A percentile compares a stretch with the other conserved stretches of the same genome.
Conservation (phyloP, 2,888 invertebrate species). For the Cecidostiba fungosa region DNA sequence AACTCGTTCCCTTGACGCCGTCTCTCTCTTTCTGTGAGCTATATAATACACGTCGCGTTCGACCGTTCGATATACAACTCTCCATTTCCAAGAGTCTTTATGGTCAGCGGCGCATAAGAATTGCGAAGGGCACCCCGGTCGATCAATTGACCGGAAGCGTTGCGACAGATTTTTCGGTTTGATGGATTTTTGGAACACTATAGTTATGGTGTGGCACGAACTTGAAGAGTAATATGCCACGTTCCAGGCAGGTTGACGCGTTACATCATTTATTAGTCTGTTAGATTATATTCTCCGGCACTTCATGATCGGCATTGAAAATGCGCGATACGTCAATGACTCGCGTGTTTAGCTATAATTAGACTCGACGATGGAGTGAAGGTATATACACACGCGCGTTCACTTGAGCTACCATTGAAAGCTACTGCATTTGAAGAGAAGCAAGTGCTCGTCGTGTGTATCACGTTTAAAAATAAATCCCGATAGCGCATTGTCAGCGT, state of each 20-base stretch:
- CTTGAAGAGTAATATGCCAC: slow-evolving; percentile 19
- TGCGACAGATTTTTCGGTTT: not conserved
- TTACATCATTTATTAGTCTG: slow-evolving; percentile 37
- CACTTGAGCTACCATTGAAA: not conserved
- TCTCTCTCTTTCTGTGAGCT: no score
- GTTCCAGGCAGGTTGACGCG: not conserved
- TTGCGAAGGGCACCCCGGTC: not conserved
- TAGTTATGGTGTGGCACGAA: not conserved
- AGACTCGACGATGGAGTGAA: not conserved
- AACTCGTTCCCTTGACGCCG: slow-evolving; percentile 3
- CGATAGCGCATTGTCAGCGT: not conserved
- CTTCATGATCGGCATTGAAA: slow-evolving; percentile 29
- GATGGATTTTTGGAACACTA: not conserved
- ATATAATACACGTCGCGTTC: no score
- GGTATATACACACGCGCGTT: not conserved
- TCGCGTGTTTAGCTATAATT: slow-evolving; percentile 23
- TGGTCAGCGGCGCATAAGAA: not conserved
- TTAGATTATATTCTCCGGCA: not conserved
- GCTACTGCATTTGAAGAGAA: not conserved
- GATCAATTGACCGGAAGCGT: not conserved
- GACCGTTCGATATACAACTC: not conserved
- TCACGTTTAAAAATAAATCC: not conserved
- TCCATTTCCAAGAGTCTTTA: slow-evolving; percentile 25
- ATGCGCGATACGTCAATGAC: slow-evolving; percentile 5
- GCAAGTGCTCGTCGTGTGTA: not conserved